Conservation (phyloP, 2,797 vertebrate genomes). For the Pseudomugil tenellus region DNA sequence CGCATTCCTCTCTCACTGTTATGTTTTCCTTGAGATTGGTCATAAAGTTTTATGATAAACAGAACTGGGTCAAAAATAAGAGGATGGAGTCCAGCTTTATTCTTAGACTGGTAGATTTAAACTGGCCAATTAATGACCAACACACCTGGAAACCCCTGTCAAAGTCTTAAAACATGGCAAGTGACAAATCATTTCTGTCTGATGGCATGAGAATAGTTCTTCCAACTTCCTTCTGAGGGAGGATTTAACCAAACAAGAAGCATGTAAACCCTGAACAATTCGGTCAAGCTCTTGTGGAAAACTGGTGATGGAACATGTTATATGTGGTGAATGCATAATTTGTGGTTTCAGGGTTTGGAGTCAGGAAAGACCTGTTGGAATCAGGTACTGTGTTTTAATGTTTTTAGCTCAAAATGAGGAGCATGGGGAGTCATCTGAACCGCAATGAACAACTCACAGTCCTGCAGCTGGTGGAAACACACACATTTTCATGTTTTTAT, state of each 20-base stretch:
- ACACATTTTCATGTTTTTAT: neutral
- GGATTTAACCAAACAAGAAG: constrained; percentile 32
- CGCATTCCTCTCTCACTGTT: constrained; percentile 54
- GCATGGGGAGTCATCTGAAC: constrained; percentile 71
- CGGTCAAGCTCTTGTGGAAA: constrained; percentile 41
- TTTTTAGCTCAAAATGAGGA: constrained; percentile 70
- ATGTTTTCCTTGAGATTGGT: constrained; percentile 61
- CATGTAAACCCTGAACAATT: constrained; percentile 20
- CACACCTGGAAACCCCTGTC: constrained; percentile 62
- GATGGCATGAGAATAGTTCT: constrained; percentile 4
- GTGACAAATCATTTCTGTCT: constrained; percentile 42
- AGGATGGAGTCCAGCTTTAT: constrained; percentile 55
- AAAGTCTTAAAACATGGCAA: constrained; percentile 49
- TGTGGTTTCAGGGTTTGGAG: constrained; percentile 66
- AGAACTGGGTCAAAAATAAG: constrained; percentile 75
- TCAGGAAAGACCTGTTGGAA: constrained; percentile 73
- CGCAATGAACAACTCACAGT: constrained; percentile 63
- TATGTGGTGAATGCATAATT: constrained; percentile 55
- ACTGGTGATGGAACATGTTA: constrained; percentile 38
- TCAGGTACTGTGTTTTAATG: constrained; percentile 67
- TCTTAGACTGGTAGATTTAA: constrained; percentile 50
- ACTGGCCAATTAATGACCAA: constrained; percentile 44
- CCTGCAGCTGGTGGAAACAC: neutral
- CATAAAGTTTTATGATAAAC: constrained; percentile 79
- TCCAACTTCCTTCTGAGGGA: constrained; percentile 36